These are phyloP conservation scores for Synanthedon formicaeformis DNA, from an alignment of 2,888 invertebrate genomes.

Conservation along the genomic window DNA sequence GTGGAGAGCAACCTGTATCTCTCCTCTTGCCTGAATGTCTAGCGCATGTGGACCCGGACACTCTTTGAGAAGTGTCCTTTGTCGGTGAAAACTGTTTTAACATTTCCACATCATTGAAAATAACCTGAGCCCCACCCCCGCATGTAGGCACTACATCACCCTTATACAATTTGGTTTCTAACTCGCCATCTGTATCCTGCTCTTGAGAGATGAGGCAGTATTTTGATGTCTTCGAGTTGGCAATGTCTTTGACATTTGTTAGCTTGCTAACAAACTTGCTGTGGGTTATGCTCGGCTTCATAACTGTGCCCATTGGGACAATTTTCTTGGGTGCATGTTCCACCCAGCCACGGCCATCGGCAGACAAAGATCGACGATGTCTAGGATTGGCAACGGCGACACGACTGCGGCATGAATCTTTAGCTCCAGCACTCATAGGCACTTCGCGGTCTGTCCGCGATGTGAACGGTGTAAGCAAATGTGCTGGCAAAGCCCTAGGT, in stretches of 20 bases:
- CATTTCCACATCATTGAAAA: conserved; percentile 95
- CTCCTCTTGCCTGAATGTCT: conserved; percentile 55
- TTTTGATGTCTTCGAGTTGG: conserved; percentile 78
- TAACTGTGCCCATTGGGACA: conserved; percentile 87
- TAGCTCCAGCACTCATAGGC: conserved; percentile 8
- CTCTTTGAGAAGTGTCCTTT: conserved; percentile 31
- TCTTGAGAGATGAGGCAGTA: conserved; percentile 95
- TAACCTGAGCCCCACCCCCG: conserved; percentile 94
- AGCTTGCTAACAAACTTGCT: conserved; percentile 88
- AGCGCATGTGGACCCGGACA: conserved; percentile 39
- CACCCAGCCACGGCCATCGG: conserved; percentile 82
- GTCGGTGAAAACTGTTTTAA: conserved; percentile 85
- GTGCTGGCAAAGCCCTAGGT: conserved; percentile 55
- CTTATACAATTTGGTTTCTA: conserved; percentile 94
- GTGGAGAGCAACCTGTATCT: conserved; percentile 49
- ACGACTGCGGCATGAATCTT: conserved; percentile 65
- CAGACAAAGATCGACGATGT: conserved; percentile 85
- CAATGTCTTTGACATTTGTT: conserved; percentile 81
- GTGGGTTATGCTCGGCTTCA: conserved; percentile 86
- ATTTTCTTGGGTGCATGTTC: conserved; percentile 87
- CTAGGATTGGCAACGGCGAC: conserved; percentile 78
- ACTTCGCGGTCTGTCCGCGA: not conserved
- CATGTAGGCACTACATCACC: conserved; percentile 94
- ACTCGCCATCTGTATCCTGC: conserved; percentile 90
- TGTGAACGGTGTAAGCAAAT: conserved; percentile 49